These are phyloP conservation scores for Diadumene lineata DNA, from an alignment of 92 coral and sea anemone species.

Conservation along the genomic window DNA sequence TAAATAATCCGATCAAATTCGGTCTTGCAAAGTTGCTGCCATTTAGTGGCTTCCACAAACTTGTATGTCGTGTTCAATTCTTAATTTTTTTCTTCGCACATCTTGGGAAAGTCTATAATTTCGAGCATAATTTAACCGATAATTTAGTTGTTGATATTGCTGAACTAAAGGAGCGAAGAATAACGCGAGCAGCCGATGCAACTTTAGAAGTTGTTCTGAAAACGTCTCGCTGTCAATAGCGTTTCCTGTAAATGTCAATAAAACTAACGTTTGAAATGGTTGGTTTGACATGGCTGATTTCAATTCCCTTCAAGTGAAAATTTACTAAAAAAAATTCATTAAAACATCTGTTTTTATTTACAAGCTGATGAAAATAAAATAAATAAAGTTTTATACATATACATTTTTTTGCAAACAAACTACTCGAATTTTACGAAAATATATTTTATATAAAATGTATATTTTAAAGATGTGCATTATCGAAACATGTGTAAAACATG, in stretches of 20 bases:
- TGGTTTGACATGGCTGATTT: conserved; percentile 13
- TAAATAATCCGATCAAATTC: conserved; percentile 7
- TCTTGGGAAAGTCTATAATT: neutral
- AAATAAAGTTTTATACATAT: no score
- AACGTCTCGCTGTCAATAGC: neutral
- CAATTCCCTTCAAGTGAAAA: no score
- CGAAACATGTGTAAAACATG: no score
- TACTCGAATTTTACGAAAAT: no score
- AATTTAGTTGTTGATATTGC: no score
- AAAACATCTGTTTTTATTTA: no score
- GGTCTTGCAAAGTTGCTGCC: neutral
- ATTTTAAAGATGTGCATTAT: no score
- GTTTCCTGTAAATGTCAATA: conserved; percentile 13
- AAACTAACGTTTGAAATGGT: neutral
- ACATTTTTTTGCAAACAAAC: no score
- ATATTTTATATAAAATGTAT: no score
- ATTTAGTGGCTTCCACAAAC: neutral
- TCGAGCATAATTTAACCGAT: neutral
- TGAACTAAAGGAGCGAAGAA: neutral
- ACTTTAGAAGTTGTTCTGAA: neutral
- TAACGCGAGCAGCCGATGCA: neutral
- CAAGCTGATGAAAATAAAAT: no score
- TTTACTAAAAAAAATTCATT: no score
- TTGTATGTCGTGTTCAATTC: neutral
- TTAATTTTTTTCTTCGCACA: neutral